Conservation (phyloP, 1,140 invertebrate genomes). For the Sarcophaga bullata region DNA sequence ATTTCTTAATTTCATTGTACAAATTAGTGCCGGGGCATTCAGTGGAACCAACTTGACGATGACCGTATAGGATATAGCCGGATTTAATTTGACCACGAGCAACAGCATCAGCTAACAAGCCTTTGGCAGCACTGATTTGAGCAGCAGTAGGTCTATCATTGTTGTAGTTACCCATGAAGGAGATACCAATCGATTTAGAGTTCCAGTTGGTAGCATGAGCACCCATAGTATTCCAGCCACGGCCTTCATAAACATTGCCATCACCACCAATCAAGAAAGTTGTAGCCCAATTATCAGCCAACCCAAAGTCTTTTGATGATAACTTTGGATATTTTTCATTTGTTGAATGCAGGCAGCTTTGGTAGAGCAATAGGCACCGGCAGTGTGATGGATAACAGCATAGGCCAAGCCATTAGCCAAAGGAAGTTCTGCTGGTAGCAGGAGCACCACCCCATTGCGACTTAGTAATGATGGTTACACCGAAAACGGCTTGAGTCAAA, state of each 20-base stretch:
- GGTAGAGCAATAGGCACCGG: conserved; percentile 69
- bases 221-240: conserved; percentile 76
- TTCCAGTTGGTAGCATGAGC: conserved; percentile 77
- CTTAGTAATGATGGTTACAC: conserved; percentile 67
- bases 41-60: conserved; percentile 75
- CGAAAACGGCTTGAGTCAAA: conserved; percentile 53
- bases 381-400: conserved; percentile 81
- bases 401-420: conserved; percentile 73
- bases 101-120: conserved; percentile 73
- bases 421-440: conserved; percentile 62
- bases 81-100: conserved; percentile 68
- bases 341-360: conserved; percentile 66
- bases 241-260: conserved; percentile 73
- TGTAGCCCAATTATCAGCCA: conserved; percentile 80
- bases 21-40: conserved; percentile 78
- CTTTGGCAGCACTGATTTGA: conserved; percentile 67
- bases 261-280: conserved; percentile 70
- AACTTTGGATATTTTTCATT: conserved; percentile 70
- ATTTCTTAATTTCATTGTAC: conserved; percentile 72
- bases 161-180: conserved; percentile 71
- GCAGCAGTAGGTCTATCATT: conserved; percentile 52
- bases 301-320: conserved; percentile 69
- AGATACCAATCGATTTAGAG: conserved; percentile 73
- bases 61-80: conserved; percentile 75
- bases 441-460: conserved; percentile 72